Conservation (phyloP, 2,888 invertebrate species). For the Syrphus vitripennis region DNA sequence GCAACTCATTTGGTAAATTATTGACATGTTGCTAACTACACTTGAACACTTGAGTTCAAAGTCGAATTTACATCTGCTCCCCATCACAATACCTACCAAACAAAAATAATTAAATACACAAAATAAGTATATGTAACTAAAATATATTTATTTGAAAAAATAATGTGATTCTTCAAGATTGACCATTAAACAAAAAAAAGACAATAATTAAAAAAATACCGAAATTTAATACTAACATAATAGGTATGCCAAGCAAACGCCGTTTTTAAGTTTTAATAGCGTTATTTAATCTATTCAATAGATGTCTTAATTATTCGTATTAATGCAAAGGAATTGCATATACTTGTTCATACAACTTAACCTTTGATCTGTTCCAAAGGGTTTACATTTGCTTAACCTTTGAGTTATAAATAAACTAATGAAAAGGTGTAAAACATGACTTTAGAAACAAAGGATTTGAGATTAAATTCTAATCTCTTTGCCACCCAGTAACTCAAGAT, state of each 20-base stretch:
- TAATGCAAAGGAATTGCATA: background rate
- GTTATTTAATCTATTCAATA: background rate
- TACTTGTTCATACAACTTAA: background rate
- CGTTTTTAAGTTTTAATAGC: background rate
- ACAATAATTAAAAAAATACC: background rate
- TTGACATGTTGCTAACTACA: too few species aligned
- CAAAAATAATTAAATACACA: too few species aligned
- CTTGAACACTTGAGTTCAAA: too few species aligned
- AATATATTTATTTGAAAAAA: background rate
- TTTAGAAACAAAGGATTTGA: background rate
- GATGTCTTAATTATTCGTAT: background rate
- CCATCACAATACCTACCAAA: too few species aligned
- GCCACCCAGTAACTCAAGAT: background rate
- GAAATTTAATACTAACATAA: background rate
- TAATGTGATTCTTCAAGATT: background rate
- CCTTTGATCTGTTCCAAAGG: background rate
- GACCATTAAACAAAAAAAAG: background rate
- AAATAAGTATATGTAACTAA: too few species aligned
- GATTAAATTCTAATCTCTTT: background rate
- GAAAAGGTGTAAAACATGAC: background rate
- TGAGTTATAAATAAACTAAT: background rate
- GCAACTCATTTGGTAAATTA: too few species aligned
- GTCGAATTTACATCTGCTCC: too few species aligned
- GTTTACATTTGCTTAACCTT: background rate
- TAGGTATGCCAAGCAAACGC: background rate